phyloP scores from a whole-genome alignment of 2,888 invertebrate species.

The Agrotis clavis region DNA sequence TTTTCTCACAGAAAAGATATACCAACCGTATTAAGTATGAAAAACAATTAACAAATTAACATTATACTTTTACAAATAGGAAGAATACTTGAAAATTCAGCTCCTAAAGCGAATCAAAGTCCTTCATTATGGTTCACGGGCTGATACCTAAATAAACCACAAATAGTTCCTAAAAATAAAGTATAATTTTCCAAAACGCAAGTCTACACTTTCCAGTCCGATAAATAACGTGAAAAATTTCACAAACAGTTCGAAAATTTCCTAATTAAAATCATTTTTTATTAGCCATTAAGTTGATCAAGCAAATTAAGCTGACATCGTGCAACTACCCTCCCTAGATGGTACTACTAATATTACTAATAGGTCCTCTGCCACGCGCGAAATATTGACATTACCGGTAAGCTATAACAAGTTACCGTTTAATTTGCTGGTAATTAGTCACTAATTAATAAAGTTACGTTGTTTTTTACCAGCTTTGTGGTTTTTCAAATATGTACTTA shows the following conservation, averaged over 20 bases:
- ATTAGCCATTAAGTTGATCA: constrained; percentile 63
- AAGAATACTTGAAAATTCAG: background rate
- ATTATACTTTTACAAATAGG: no score
- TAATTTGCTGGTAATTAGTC: constrained; percentile 1
- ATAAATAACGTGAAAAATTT: constrained; percentile 22
- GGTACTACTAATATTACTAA: constrained; percentile 62
- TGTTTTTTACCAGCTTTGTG: background rate
- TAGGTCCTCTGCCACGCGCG: constrained; percentile 46
- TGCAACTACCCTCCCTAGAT: constrained; percentile 44
- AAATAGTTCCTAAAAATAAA: no score
- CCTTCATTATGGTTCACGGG: background rate
- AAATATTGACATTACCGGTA: constrained; percentile 36
- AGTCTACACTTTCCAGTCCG: constrained; percentile 5
- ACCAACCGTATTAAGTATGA: no score
- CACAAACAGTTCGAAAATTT: constrained; percentile 22
- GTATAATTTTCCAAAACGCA: background rate
- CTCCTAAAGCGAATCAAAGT: background rate
- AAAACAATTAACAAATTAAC: no score
- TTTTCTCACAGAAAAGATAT: no score
- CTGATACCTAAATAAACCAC: no score
- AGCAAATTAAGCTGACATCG: constrained; percentile 50
- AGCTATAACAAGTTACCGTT: constrained; percentile 1
- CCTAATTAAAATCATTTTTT: constrained; percentile 59
- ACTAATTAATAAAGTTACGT: constrained; percentile 1
- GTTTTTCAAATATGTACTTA: background rate